Evolutionary conservation across 2,888 invertebrate genomes (phyloP), one percentile per base, ranked within the genome.

Genomic region (Parthenolecanium corni): DNA sequence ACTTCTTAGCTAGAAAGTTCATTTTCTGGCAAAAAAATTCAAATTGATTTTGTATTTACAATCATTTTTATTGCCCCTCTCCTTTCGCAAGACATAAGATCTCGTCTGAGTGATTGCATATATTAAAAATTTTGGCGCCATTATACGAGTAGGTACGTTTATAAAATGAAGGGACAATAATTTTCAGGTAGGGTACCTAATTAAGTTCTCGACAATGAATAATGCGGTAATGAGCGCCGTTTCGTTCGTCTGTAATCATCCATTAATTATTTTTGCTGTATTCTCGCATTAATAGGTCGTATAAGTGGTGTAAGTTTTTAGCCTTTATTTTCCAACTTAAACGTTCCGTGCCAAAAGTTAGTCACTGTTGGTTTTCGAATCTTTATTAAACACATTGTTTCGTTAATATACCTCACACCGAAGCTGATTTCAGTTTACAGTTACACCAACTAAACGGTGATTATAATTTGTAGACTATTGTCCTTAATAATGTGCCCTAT

Each of bases 371-470:
- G n/a, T 54, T 54, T 54, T 54, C 42, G 54, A 25, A 44, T 44
- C 57, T 57, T 57, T 57, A 57, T 57, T 57, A 57, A 57, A 57
- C 44, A 57, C 57, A 57, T 57, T 57, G 57, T 57, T 57, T 57
- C 57, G 57, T 57, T 57, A 46, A 57, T 46, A 42, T 44, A 18
- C 42, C 25, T 23, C 46, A 21, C 49, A 42, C 18, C 44, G 21
- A 31, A 46, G 25, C 46, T 54, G 40, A 24, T 14, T 44, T 42
- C 24, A 20, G 23, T 23, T n/a, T 24, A 44, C 40, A 42, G 40
- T 56, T 57, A 57, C 57, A 46, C 49, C n/a, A 49, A 49, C 57
- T 47, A 57, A 57, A 24, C 57, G 57, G 31, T 44, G 46, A 57
- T 57, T 57, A 57, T 57, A 57, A 57, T 57, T 57, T 57, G 46